Evolutionary conservation across 2,113 vertebrate species (phyloP), one percentile per base, ranked within the genome.

Genomic region (Indicator maculatus): DNA sequence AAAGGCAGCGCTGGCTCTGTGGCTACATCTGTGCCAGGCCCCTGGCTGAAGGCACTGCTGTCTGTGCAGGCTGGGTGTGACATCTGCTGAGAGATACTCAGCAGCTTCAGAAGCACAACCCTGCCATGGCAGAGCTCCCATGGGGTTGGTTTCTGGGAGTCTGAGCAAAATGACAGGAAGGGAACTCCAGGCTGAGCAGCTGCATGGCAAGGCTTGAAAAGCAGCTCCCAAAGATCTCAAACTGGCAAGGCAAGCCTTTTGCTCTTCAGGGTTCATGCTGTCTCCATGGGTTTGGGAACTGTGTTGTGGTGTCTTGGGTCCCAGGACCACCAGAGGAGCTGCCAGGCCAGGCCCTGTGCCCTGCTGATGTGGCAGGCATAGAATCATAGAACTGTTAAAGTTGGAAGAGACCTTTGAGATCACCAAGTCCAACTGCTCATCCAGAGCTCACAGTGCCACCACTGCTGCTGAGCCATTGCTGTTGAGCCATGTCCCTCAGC

Each of bases 251-350:
- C 52, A 64, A 83, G 69, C 21, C 30, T 76, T 45, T 21, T 1
- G 3, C 64, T 45, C 45, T 24, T 64, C 63, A 8, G 63, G 30
- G n/a, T n/a, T 26, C 16, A 16, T 0, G 4, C 45, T 11, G 8
- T 45, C 0, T 0, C 45, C 8, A 2, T 6, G 60, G 59, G 8
- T 13, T 9, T 2, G 2, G 63, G 60, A 38, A 13, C 27, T 1
- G 5, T 24, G 53, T 26, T 28, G 82, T 11, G 14, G 8, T 64
- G n/a, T 45, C 1, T 11, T 16, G 66, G 41, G 11, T 78, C 52
- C 66, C n/a, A n/a, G 77, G 3, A 6, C 16, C 0, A 1, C 41
- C 2, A 5, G 33, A 21, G 55, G 56, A 50, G 76, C 72, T 1
- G 8, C 63, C 2, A 1, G 13, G 63, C 66, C 4, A 12, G 50